Conservation (phyloP, 2,888 invertebrate genomes). For the Rhamphomyia laevipes region DNA sequence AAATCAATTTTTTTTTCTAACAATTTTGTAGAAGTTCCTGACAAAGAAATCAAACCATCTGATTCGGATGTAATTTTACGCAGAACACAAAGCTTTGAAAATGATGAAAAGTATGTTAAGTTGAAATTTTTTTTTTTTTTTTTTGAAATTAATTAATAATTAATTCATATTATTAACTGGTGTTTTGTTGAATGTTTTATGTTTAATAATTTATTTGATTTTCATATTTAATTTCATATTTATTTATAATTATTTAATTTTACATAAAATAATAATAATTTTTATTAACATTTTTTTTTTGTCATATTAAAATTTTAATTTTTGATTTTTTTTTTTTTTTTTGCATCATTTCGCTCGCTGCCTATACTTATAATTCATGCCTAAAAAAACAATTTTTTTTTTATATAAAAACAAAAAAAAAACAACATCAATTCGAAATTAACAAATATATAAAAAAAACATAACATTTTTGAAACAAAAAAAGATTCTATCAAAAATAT, state of each 20-base stretch:
- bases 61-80: constrained; percentile 59
- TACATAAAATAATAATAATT: too few species aligned
- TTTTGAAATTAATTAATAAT: too few species aligned
- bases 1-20: constrained; percentile 1
- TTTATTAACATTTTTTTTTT: constrained; percentile 3
- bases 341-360: constrained; percentile 4
- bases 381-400: background rate
- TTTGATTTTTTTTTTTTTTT: constrained; percentile 6
- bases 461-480: constrained; percentile 7
- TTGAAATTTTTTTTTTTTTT: background rate
- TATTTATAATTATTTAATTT: too few species aligned
- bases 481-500: constrained; percentile 80
- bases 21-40: constrained; percentile 41
- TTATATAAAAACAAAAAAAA: background rate
- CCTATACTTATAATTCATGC: background rate
- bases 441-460: background rate
- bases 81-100: constrained; percentile 78
- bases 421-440: background rate
- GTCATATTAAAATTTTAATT: constrained; percentile 3
- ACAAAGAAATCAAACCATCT: constrained; percentile 37
- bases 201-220: background rate
- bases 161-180: background rate
- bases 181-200: constrained; percentile 1
- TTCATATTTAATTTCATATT: background rate
- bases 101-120: constrained; percentile 71